Base-by-base conservation (phyloP, 2,113 vertebrate genomes). In the Oophaga pumilio region DNA sequence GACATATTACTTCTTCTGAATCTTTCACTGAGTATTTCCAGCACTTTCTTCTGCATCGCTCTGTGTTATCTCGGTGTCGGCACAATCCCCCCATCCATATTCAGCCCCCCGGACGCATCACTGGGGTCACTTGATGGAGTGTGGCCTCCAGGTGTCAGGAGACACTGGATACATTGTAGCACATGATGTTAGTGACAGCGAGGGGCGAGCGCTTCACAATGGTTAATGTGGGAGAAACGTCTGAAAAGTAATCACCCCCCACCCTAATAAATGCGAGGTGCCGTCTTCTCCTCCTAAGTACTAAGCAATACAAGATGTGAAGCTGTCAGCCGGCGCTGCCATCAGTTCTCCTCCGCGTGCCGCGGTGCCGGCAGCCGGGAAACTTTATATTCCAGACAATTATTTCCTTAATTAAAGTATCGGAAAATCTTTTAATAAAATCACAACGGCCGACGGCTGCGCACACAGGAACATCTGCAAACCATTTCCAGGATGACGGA, bases 381-480 rank as follows among this genome's bases (percentile, higher is more conserved):
- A 60, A 62, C 84, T 76, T 74, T 85, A 57, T 49, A 76, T 76
- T 78, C 74, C 73, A 20, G 74, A 66, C 43, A 64, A 86, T 53
- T 64, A 78, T n/a, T 66, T 52, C 43, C 59, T 77, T 77, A 53
- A 86, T 28, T 66, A 64, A 86, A 12, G 59, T 57, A 85, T 76
- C 57, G 10, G 49, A 85, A 49, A 76, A 62, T 74, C 69, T 76
- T 49, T 28, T 43, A 33, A 85, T 57, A 74, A 85, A 85, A 74
- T 82, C 60, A 13, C 59, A 81, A 26, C 7, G 12, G 20, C 66
- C 24, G 49, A n/a, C 4, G n/a, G 11, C 49, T 13, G 18, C 1
- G n/a, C 5, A 6, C 20, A 15, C 22, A 43, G 13, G 8, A 86
- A 66, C 57, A 78, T 86, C 84, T 78, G 84, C n/a, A 18, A 59